phyloP scores from a whole-genome alignment of 92 coral and sea anemone genomes.

The Porites divaricata region DNA sequence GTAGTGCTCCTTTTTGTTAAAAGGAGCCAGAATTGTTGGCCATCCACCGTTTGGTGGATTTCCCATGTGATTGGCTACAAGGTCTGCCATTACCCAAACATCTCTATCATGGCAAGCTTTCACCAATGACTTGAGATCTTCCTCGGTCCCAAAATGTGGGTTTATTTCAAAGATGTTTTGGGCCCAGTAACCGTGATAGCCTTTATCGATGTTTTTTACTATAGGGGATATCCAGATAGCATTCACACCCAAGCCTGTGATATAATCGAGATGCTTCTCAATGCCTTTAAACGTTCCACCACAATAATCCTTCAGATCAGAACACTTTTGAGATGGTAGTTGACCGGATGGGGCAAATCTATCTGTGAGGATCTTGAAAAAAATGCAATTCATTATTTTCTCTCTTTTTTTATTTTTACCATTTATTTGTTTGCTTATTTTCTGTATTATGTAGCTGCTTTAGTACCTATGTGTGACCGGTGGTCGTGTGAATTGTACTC shows the following conservation, averaged over 20 bases:
- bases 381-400: no score
- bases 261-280: conserved; percentile 73
- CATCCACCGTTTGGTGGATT: conserved; percentile 67
- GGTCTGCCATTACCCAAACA: conserved; percentile 84
- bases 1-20: conserved; percentile 65
- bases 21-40: conserved; percentile 55
- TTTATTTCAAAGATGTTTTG: conserved; percentile 77
- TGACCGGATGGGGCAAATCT: conserved; percentile 77
- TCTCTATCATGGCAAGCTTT: conserved; percentile 78
- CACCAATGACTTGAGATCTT: conserved; percentile 69
- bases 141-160: conserved; percentile 74
- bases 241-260: conserved; percentile 73
- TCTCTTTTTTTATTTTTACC: no score
- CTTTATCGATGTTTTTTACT: conserved; percentile 68
- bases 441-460: background rate
- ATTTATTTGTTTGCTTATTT: background rate
- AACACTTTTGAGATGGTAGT: conserved; percentile 55
- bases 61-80: conserved; percentile 87
- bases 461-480: background rate
- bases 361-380: conserved; percentile 60
- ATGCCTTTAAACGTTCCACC: conserved; percentile 85
- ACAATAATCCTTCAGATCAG: conserved; percentile 67
- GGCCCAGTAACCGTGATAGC: conserved; percentile 91
- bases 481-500: no score
- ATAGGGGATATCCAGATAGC: conserved; percentile 90